Conservation (phyloP, 2,113 vertebrate genomes). For the Plectropomus leopardus region DNA sequence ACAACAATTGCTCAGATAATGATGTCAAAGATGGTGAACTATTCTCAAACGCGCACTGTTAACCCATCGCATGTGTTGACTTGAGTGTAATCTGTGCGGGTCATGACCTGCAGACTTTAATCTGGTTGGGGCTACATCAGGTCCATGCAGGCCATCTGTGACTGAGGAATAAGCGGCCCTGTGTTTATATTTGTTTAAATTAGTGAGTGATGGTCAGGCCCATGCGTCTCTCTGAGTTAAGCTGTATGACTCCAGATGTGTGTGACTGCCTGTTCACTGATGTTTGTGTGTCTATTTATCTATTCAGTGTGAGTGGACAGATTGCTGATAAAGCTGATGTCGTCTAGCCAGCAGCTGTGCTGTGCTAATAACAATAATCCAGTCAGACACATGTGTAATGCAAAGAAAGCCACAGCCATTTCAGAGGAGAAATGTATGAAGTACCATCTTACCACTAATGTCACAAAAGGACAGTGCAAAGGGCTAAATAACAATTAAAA, state of each 20-base stretch:
- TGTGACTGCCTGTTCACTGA: conserved; percentile 46
- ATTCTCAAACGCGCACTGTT: conserved; percentile 8
- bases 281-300: conserved; percentile 49
- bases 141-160: conserved; percentile 51
- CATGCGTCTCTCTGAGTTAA: conserved; percentile 26
- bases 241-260: conserved; percentile 55
- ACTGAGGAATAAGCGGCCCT: conserved; percentile 22
- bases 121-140: conserved; percentile 6
- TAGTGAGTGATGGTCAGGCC: conserved; percentile 1
- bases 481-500: no score
- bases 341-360: conserved; percentile 55
- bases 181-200: conserved; percentile 43
- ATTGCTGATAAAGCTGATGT: conserved; percentile 54
- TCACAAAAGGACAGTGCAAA: not conserved
- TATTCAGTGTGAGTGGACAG: conserved; percentile 38
- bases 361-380: conserved; percentile 54
- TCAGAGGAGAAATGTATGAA: conserved; percentile 24
- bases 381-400: conserved; percentile 39
- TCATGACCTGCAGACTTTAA: conserved; percentile 33
- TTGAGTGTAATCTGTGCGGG: conserved; percentile 37
- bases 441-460: conserved; percentile 7
- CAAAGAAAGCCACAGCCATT: conserved; percentile 28
- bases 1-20: conserved; percentile 7
- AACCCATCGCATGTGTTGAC: not conserved
- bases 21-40: conserved; percentile 1